Evolutionary conservation across 2,113 vertebrate species (phyloP), one percentile per base, ranked within the genome.

Genomic region (Pollimyrus isidori): DNA sequence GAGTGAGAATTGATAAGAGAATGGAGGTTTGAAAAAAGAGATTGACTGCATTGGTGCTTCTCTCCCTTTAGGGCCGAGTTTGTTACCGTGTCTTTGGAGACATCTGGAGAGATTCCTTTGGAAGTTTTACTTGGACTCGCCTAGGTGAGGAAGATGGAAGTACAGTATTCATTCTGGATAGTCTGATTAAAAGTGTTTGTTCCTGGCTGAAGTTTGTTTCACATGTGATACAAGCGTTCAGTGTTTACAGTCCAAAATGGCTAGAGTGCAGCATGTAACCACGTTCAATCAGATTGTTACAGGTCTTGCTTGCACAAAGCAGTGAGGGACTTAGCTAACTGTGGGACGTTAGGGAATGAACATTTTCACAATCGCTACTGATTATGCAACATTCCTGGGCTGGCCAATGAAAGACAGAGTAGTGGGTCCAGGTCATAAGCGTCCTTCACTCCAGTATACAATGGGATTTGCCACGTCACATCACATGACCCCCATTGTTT

Each of bases 61-160:
- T n/a, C 53, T 30, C 15, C 35, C 4, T 6, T 39, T 42, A 45
- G 52, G 21, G 23, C 46, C 6, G n/a, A 26, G 80, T 30, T 82
- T 9, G 23, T 95, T 94, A 96, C 96, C 96, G 95, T 95, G n/a
- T 95, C 95, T 92, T 94, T 95, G 48, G 94, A 5, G 86, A 92
- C 94, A 92, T 94, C 94, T 15, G 94, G 92, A 91, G 92, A 88
- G n/a, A 92, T 91, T 89, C 94, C 95, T 94, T 96, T 96, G 92
- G 94, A 80, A 21, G 94, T 90, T 94, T 96, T 96, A 89, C 94
- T 93, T 46, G 95, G 90, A 88, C 92, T 90, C 90, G 93, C 95
- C 96, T 96, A 93, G 21, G 82, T 65, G 90, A 85, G 87, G 56
- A 92, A 88, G 89, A 91, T 53, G 91, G 89, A 88, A 88, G 90